Percentiles rank a stretch among this genome's conserved stretches.
Conservation (phyloP, 2,888 invertebrate species). For the Magallana nippona region DNA sequence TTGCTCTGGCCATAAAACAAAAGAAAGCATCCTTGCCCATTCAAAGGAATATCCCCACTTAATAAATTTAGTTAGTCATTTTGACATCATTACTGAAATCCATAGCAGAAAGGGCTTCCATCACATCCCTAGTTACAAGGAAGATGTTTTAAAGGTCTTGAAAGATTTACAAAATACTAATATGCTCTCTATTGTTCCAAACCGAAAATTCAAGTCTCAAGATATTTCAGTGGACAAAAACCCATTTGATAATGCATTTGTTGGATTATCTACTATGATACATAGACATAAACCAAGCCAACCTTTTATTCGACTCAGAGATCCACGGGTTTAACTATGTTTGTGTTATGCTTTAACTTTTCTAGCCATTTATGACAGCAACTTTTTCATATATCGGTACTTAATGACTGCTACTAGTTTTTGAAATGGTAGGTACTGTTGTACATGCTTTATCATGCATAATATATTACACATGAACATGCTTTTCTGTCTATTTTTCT, state of each 20-base stretch:
- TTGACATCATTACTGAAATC: conserved; percentile 34
- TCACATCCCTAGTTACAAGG: conserved; percentile 41
- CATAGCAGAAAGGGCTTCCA: conserved; percentile 43
- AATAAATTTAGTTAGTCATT: conserved; percentile 36
- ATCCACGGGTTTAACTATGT: conserved; percentile 10
- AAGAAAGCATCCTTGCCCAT: conserved; percentile 47
- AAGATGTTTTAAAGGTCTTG: conserved; percentile 39
- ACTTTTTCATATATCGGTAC: too few relatives aligned
- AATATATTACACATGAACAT: too few relatives aligned
- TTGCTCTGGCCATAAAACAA: conserved; percentile 44
- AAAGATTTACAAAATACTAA: conserved; percentile 39
- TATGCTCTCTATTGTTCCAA: neutral
- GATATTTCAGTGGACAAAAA: conserved; percentile 1
- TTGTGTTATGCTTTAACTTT: too few relatives aligned
- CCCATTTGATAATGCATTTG: conserved; percentile 31
- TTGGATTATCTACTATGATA: conserved; percentile 38
- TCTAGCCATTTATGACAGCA: too few relatives aligned
- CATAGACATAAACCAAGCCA: conserved; percentile 40
- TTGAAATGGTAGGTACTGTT: too few relatives aligned
- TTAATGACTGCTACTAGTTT: too few relatives aligned
- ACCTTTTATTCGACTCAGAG: conserved; percentile 30
- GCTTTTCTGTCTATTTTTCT: too few relatives aligned
- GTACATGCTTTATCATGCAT: too few relatives aligned
- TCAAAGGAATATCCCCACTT: conserved; percentile 51
- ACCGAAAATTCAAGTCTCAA: neutral